These are phyloP conservation scores for Corythoichthys intestinalis DNA, from an alignment of 2,113 vertebrate species.

Conservation along the genomic window DNA sequence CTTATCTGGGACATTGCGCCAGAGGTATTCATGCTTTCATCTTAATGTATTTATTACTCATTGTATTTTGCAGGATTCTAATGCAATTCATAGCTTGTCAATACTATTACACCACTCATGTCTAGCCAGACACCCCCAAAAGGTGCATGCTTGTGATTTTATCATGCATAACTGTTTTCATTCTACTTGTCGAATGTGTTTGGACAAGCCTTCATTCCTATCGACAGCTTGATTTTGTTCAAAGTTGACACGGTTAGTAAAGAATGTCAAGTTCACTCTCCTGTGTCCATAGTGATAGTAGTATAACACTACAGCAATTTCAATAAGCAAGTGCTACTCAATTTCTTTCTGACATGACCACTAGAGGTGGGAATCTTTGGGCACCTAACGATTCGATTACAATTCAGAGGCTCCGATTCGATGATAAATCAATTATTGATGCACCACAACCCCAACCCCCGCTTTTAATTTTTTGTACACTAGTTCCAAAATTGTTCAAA, in stretches of 20 bases:
- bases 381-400: too few species aligned
- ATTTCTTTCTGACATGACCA: too few species aligned
- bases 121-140: not conserved
- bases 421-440: too few species aligned
- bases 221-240: not conserved
- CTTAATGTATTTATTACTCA: not conserved
- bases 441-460: too few species aligned
- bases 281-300: not conserved
- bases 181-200: not conserved
- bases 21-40: slow-evolving; percentile 62
- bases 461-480: too few species aligned
- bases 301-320: too few species aligned
- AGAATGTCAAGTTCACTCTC: not conserved
- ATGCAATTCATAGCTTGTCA: not conserved
- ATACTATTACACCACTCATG: not conserved
- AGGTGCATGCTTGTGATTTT: not conserved
- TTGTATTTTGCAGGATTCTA: not conserved
- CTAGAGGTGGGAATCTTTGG: too few species aligned
- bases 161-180: slow-evolving; percentile 1
- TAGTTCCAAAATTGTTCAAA: too few species aligned
- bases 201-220: not conserved
- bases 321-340: too few species aligned
- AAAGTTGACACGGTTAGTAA: not conserved
- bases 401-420: too few species aligned
- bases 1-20: slow-evolving; percentile 83